Evolutionary conservation across 2,888 invertebrate species (phyloP).

Genomic region (Folsomia manolachei): DNA sequence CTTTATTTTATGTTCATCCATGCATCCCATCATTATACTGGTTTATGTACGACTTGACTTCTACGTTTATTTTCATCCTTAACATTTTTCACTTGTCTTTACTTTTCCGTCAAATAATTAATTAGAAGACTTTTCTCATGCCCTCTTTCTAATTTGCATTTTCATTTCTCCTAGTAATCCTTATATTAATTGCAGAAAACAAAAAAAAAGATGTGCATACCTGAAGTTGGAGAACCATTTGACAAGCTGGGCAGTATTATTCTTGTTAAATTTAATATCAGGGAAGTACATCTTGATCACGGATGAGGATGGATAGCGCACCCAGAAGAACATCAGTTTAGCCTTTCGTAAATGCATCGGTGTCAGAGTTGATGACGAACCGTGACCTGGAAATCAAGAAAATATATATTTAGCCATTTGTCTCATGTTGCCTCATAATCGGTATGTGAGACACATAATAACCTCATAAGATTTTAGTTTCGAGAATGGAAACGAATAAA

Average conservation of each 20-base stretch:
- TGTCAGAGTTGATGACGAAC: conserved; percentile 82
- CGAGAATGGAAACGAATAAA: not conserved
- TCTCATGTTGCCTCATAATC: not conserved
- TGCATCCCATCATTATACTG: too few species aligned
- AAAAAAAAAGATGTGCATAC: conserved; percentile 58
- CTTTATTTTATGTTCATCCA: too few species aligned
- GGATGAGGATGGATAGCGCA: conserved; percentile 97
- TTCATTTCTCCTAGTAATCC: too few species aligned
- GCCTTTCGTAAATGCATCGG: conserved; percentile 99
- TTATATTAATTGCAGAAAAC: too few species aligned
- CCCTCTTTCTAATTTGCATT: too few species aligned
- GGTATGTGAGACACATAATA: too few species aligned
- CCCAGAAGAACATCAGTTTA: conserved; percentile 99
- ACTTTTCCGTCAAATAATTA: not conserved
- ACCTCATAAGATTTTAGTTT: not conserved
- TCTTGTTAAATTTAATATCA: conserved; percentile 99
- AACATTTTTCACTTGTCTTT: not conserved
- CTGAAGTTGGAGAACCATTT: conserved; percentile 99
- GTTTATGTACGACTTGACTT: too few species aligned
- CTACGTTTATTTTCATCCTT: not conserved
- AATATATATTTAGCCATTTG: not conserved
- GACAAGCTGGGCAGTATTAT: conserved; percentile 99
- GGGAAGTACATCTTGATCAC: conserved; percentile 99
- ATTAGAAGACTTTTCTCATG: too few species aligned
- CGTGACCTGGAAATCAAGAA: conserved; percentile 9